Percentiles rank a stretch among this genome's conserved stretches.
Conservation (phyloP, 2,113 vertebrate species). For the Rhinolophus sinicus region DNA sequence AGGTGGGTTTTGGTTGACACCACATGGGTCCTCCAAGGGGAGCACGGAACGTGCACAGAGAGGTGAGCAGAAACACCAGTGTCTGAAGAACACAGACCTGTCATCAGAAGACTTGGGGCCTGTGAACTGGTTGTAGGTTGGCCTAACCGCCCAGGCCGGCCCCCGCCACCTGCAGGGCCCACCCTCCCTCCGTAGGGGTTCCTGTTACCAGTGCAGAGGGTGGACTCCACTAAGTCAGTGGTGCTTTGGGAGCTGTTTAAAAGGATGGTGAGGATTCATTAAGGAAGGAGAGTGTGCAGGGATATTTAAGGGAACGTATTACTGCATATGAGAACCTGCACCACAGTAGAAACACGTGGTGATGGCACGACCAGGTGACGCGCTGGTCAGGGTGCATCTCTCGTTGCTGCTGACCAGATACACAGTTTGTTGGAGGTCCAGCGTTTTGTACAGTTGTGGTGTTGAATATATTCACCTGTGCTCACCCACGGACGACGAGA, state of each 20-base stretch:
- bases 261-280: not conserved
- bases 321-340: accelerated
- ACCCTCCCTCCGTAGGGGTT: not conserved
- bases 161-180: accelerated
- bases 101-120: accelerated
- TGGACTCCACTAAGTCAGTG: accelerated
- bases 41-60: accelerated
- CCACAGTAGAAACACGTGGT: accelerated
- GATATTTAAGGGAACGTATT: not conserved
- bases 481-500: accelerated
- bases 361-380: accelerated
- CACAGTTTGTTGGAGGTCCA: not conserved
- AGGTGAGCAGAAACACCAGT: not conserved
- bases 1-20: not conserved
- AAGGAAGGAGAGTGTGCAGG: not conserved
- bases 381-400: accelerated
- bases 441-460: accelerated
- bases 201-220: accelerated
- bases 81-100: not conserved
- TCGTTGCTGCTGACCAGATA: accelerated
- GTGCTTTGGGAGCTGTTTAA: not conserved
- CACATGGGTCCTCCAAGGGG: accelerated
- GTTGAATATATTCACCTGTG: accelerated
- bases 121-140: not conserved
- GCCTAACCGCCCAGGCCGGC: accelerated